phyloP scores from a whole-genome alignment of 23 tunicate genomes.

The Oikopleura dioica region DNA sequence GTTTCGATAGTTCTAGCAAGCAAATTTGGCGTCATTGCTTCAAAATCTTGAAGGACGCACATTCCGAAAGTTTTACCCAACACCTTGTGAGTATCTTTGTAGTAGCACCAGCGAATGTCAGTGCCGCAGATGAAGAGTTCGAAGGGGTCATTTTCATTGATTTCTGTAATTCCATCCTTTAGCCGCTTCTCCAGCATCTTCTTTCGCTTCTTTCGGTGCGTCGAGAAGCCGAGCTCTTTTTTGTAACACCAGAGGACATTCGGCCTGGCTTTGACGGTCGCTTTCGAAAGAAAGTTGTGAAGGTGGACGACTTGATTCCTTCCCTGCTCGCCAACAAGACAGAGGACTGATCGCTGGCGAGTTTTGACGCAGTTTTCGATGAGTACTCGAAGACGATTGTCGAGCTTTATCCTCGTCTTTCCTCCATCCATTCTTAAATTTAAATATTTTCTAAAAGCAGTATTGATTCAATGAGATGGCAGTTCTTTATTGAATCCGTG shows the following conservation, averaged over 20 bases:
- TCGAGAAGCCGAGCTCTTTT: conserved; percentile 31
- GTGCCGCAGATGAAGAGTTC: conserved; percentile 77
- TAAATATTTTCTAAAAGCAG: neutral
- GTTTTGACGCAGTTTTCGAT: conserved; percentile 56
- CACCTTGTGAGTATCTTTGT: conserved; percentile 80
- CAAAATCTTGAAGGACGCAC: conserved; percentile 94
- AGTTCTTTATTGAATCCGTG: too few relatives aligned
- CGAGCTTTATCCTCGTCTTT: conserved; percentile 64
- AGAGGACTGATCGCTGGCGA: conserved; percentile 44
- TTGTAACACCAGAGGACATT: conserved; percentile 70
- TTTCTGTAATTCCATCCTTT: conserved; percentile 40
- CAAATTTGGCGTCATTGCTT: conserved; percentile 73
- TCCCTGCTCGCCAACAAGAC: conserved; percentile 56
- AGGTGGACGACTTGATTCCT: conserved; percentile 60
- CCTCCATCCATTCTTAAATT: conserved; percentile 23
- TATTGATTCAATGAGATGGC: too few relatives aligned
- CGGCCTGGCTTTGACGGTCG: conserved; percentile 40
- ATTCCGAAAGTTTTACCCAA: conserved; percentile 72
- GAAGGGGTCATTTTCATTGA: conserved; percentile 75
- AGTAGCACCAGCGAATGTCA: conserved; percentile 65
- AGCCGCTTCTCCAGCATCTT: conserved; percentile 48
- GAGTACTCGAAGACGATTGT: conserved; percentile 45
- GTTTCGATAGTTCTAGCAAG: conserved; percentile 85
- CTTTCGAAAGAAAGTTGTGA: conserved; percentile 60
- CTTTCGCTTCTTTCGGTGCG: conserved; percentile 53